A percentile compares a stretch with the other conserved stretches of the same genome.
Evolutionary conservation across 2,113 vertebrate species (phyloP).

Genomic region (Datnioides undecimradiatus): DNA sequence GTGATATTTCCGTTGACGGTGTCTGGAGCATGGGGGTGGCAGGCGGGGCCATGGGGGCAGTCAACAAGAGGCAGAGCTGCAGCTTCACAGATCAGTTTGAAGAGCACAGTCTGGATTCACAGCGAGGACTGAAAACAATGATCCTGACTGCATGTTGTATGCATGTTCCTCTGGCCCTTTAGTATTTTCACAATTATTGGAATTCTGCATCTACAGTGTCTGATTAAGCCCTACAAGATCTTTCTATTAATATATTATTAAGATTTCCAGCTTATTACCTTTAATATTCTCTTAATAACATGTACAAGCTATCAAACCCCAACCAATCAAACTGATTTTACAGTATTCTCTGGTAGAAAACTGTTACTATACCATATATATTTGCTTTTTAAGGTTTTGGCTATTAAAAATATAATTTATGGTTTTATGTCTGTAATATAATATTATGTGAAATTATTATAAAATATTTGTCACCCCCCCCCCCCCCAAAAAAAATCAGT

Average conservation of each 20-base stretch:
- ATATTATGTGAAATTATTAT: too few species aligned
- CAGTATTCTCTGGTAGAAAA: too few species aligned
- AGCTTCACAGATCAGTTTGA: constrained; percentile 1
- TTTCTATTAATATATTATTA: neutral
- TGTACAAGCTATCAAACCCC: neutral
- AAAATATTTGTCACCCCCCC: too few species aligned
- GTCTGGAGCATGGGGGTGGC: constrained; percentile 15
- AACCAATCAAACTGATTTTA: neutral
- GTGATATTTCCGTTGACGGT: constrained; percentile 60
- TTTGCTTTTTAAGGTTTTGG: too few species aligned
- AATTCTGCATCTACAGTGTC: neutral
- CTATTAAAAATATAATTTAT: too few species aligned
- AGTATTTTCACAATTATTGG: neutral
- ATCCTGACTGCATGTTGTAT: neutral
- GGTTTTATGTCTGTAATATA: too few species aligned
- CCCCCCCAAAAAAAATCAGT: too few species aligned
- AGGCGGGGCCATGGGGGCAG: constrained; percentile 3
- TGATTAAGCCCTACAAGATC: neutral
- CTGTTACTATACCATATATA: too few species aligned
- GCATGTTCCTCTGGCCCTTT: neutral
- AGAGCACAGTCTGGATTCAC: constrained; percentile 4
- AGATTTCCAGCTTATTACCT: neutral
- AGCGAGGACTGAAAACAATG: neutral
- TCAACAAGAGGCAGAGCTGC: constrained; percentile 21
- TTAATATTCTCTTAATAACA: neutral